Evolutionary conservation across 2,888 invertebrate species (phyloP).

Genomic region (Apotomis betuletana): DNA sequence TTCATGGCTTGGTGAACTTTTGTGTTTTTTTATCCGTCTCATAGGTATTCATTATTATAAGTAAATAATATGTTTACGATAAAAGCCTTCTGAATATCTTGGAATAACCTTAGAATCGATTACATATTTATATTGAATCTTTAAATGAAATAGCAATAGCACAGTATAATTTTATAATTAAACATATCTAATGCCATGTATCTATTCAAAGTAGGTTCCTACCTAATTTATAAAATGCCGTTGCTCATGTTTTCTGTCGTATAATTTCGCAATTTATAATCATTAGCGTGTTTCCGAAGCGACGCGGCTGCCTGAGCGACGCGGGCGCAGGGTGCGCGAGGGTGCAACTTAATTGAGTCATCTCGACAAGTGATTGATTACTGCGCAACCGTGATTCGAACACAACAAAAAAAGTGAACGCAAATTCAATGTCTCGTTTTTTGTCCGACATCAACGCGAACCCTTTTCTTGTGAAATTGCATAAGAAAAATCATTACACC

Average conservation of each 20-base stretch:
- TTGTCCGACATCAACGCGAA: constrained; percentile 54
- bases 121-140: constrained; percentile 18
- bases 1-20: constrained; percentile 24
- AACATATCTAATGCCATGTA: constrained; percentile 38
- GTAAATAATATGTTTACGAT: background rate
- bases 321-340: constrained; percentile 52
- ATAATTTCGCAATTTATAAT: constrained; percentile 79
- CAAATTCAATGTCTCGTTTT: constrained; percentile 64
- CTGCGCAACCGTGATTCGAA: constrained; percentile 67
- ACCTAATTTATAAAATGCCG: constrained; percentile 59
- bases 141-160: constrained; percentile 17
- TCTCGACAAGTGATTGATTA: constrained; percentile 79
- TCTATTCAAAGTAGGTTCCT: constrained; percentile 40
- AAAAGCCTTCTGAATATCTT: constrained; percentile 3
- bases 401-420: constrained; percentile 65
- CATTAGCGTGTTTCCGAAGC: constrained; percentile 72
- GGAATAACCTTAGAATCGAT: constrained; percentile 11
- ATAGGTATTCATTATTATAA: constrained; percentile 13
- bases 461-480: constrained; percentile 58
- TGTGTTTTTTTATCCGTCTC: constrained; percentile 16
- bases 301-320: constrained; percentile 52
- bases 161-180: constrained; percentile 40
- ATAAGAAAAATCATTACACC: constrained; percentile 68
- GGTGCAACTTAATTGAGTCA: constrained; percentile 78
- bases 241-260: constrained; percentile 63